phyloP scores from a whole-genome alignment of 2,797 vertebrate genomes.

The Melanotaenia trifasciata region DNA sequence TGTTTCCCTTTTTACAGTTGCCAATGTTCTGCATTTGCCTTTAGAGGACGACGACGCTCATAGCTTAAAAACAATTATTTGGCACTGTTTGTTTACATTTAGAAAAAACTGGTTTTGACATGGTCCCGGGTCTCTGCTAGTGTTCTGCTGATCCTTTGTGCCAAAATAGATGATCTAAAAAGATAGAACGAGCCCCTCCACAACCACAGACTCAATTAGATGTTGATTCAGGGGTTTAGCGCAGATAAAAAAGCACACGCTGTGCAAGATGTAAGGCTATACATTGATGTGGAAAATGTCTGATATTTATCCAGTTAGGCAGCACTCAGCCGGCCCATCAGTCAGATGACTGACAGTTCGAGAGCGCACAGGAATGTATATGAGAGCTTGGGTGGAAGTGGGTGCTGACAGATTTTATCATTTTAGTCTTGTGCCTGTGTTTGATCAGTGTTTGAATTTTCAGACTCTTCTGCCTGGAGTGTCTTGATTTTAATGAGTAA shows the following conservation, averaged over 20 bases:
- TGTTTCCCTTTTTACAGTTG: conserved; percentile 21
- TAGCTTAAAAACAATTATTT: conserved; percentile 54
- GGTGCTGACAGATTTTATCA: conserved; percentile 8
- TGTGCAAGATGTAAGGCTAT: conserved; percentile 47
- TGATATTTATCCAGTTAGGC: conserved; percentile 60
- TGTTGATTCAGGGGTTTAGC: conserved; percentile 65
- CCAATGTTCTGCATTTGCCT: conserved; percentile 30
- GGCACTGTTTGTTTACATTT: conserved; percentile 66
- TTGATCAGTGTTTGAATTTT: conserved; percentile 3
- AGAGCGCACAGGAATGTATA: conserved; percentile 38
- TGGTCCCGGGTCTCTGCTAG: conserved; percentile 67
- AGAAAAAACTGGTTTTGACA: conserved; percentile 68
- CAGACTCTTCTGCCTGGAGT: neutral
- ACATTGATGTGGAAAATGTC: conserved; percentile 44
- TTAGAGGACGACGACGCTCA: conserved; percentile 6
- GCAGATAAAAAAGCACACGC: conserved; percentile 60
- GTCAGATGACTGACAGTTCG: conserved; percentile 41
- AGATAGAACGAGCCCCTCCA: conserved; percentile 52
- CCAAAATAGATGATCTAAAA: conserved; percentile 52
- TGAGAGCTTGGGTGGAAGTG: neutral
- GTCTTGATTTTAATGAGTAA: neutral
- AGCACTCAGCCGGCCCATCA: conserved; percentile 49
- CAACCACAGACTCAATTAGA: conserved; percentile 47
- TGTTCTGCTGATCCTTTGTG: conserved; percentile 62
- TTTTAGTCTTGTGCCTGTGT: conserved; percentile 2